Percentiles rank a stretch among this genome's conserved stretches.
Conservation (phyloP, 1,140 invertebrate genomes). For the Spodoptera frugiperda region DNA sequence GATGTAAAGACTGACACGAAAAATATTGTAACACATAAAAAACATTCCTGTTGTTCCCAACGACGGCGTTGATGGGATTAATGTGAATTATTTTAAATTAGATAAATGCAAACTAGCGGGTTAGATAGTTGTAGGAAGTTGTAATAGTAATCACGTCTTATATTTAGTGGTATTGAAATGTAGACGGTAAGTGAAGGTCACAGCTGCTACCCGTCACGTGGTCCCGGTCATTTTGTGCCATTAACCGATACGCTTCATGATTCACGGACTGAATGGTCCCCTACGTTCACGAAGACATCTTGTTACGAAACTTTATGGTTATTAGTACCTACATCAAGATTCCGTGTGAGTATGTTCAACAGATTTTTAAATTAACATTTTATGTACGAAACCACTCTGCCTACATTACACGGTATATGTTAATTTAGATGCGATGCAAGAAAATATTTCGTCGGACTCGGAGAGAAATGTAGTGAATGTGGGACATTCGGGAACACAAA, state of each 20-base stretch:
- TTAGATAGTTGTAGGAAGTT: background rate
- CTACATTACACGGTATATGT: constrained; percentile 37
- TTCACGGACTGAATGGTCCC: constrained; percentile 52
- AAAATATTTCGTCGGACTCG: constrained; percentile 30
- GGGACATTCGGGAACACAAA: constrained; percentile 26
- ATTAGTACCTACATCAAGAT: background rate
- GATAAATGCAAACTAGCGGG: background rate
- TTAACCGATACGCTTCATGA: constrained; percentile 70
- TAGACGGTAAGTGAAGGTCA: constrained; percentile 64
- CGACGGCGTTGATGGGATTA: constrained; percentile 11
- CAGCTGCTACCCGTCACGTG: constrained; percentile 50
- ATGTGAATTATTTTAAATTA: constrained; percentile 33
- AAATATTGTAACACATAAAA: constrained; percentile 38
- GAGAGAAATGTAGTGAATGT: constrained; percentile 42
- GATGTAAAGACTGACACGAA: constrained; percentile 41
- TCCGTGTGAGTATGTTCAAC: background rate
- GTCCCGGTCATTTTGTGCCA: constrained; percentile 61
- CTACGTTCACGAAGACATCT: constrained; percentile 31
- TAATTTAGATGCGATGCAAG: constrained; percentile 27
- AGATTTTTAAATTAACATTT: constrained; percentile 39
- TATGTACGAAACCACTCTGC: constrained; percentile 28
- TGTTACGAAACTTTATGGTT: constrained; percentile 34
- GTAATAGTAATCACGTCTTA: constrained; percentile 43
- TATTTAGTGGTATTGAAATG: constrained; percentile 50
- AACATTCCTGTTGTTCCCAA: constrained; percentile 21